Percentiles rank a stretch among this genome's conserved stretches.
Evolutionary conservation across 2,888 invertebrate species (phyloP).

Genomic region (Agrotis exclamationis): DNA sequence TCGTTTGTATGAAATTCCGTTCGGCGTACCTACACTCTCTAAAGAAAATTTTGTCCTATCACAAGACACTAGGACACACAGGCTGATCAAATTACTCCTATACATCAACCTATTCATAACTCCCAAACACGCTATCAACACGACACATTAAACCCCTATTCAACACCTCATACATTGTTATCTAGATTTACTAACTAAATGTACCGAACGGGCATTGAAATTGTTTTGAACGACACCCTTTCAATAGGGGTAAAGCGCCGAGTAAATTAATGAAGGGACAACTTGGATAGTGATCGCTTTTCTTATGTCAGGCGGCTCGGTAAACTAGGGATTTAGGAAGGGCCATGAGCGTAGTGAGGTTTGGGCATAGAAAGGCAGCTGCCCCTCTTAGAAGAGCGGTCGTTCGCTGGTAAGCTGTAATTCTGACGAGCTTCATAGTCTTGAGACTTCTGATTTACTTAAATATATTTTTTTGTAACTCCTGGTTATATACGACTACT

Average conservation of each 20-base stretch:
- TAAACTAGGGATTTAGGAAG: background rate
- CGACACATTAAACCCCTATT: conserved; percentile 31
- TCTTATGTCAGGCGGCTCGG: background rate
- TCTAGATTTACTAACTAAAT: conserved; percentile 44
- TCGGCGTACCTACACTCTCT: too few relatives aligned
- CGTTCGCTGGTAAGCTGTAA: too few relatives aligned
- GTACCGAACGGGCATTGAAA: conserved; percentile 32
- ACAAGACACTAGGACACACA: too few relatives aligned
- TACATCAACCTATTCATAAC: background rate
- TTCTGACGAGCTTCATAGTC: too few relatives aligned
- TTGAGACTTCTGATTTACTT: too few relatives aligned
- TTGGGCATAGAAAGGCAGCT: too few relatives aligned
- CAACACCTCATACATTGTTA: conserved; percentile 38
- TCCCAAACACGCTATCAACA: background rate
- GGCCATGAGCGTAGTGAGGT: too few relatives aligned
- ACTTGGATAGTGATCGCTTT: conserved; percentile 40
- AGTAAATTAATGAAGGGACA: conserved; percentile 59
- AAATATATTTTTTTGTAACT: too few relatives aligned
- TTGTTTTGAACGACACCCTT: conserved; percentile 44
- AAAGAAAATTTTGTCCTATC: too few relatives aligned
- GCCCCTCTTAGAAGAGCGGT: too few relatives aligned
- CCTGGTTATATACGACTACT: too few relatives aligned
- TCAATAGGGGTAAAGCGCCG: conserved; percentile 27
- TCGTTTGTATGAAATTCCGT: too few relatives aligned
- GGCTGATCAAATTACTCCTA: background rate